phyloP scores from a whole-genome alignment of 2,113 vertebrate genomes.

The Myrmecophaga tridactyla region DNA sequence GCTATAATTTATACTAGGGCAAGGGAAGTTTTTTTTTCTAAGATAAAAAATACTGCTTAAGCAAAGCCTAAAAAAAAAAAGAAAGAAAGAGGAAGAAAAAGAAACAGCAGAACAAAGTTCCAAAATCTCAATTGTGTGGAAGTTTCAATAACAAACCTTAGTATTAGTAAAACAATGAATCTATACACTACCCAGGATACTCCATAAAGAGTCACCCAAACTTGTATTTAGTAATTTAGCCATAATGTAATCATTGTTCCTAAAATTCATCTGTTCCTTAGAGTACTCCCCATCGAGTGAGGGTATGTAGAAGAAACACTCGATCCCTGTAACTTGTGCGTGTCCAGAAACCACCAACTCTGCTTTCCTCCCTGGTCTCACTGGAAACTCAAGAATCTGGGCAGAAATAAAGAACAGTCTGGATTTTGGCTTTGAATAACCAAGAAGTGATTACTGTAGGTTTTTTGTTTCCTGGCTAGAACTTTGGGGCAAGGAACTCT shows the following conservation, averaged over 20 bases:
- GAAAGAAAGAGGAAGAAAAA: neutral
- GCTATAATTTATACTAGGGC: slow-evolving; percentile 53
- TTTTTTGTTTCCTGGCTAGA: neutral
- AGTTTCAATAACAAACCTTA: neutral
- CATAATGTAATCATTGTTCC: neutral
- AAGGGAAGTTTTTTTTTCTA: slow-evolving; percentile 30
- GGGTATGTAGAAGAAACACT: neutral
- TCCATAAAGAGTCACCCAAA: neutral
- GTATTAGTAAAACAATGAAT: neutral
- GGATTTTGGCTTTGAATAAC: neutral
- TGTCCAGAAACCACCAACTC: neutral
- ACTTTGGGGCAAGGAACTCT: neutral
- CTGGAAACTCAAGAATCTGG: neutral
- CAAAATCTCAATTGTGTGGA: neutral
- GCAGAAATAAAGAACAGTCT: neutral
- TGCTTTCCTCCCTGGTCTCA: neutral
- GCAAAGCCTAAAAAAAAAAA: neutral
- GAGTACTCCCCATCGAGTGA: neutral
- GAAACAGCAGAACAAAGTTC: neutral
- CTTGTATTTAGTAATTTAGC: neutral
- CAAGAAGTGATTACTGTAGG: neutral
- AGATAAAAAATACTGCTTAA: slow-evolving; percentile 46
- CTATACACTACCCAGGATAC: neutral
- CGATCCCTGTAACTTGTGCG: neutral
- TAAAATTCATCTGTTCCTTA: neutral